Base-by-base conservation (phyloP, 2,113 vertebrate species). In the Gila orcuttii region DNA sequence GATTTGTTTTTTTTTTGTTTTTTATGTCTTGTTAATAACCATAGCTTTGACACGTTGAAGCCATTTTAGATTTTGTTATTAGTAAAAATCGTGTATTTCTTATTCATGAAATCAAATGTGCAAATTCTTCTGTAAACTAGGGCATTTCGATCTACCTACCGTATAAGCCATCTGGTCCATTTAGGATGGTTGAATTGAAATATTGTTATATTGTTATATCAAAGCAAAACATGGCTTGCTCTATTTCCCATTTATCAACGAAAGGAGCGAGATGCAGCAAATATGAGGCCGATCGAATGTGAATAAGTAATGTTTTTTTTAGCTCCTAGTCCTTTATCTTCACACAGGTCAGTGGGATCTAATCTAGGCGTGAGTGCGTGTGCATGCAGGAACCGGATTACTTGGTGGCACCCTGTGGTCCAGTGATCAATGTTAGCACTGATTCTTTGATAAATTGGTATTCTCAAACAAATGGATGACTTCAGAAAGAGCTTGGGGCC, bases 381-480 rank as follows among this genome's bases (percentile, higher is more conserved):
- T 85, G 69, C 50, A 86, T 71, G 52, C 83, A 91, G 87, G 86
- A 82, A 86, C 50, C 23, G 86, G 90, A 93, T 94, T 91, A 91
- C 79, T 83, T 45, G 47, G 33, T 87, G 79, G 76, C 86, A 90
- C 85, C 79, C 86, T 66, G 84, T 83, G 86, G 89, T 90, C 84
- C 23, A 52, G 76, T 82, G 66, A 93, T 94, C 93, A 90, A 92
- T 92, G 89, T 86, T 90, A 89, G 87, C 89, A 87, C 90, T 60
- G 90, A 90, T 91, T 90, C 85, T 87, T 87, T 93, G 92, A 93
- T 93, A 91, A 92, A 96, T 93, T 93, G 79, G 84, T 90, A 92
- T 93, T 93, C 85, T 85, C 68, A 55, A 88, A 90, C 90, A 95
- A 95, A 94, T 92, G 91, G 91, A 94, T 94, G 91, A 92, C 90